A percentile compares a stretch with the other conserved stretches of the same genome.
phyloP scores from a whole-genome alignment of 2,888 invertebrate species.

The Brenthis hecate region DNA sequence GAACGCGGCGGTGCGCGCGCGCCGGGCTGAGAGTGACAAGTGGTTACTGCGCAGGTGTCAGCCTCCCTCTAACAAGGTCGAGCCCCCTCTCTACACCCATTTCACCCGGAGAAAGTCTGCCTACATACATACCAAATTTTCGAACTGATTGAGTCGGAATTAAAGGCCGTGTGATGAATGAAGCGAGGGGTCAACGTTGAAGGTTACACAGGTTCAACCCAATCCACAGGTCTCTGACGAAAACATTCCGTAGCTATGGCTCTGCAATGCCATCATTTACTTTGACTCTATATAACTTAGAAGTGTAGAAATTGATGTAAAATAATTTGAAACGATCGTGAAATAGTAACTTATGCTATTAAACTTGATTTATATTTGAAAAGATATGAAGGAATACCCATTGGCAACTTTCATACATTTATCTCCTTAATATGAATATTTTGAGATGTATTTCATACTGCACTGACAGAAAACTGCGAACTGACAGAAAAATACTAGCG shows the following conservation, averaged over 20 bases:
- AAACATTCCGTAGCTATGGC: constrained; percentile 20
- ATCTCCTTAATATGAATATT: too few species aligned
- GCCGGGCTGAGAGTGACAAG: constrained; percentile 72
- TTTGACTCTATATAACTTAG: constrained; percentile 4
- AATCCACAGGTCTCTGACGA: constrained; percentile 24
- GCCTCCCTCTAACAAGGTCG: constrained; percentile 81
- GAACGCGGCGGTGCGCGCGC: constrained; percentile 73
- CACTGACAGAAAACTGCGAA: too few species aligned
- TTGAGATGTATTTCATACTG: too few species aligned
- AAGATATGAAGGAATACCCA: background rate
- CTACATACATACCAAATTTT: constrained; percentile 82
- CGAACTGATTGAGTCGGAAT: constrained; percentile 73
- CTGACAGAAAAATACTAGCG: too few species aligned
- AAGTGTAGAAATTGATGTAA: background rate
- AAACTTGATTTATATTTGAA: constrained; percentile 9
- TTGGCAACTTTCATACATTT: background rate
- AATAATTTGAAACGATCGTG: constrained; percentile 7
- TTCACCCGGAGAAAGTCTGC: constrained; percentile 81
- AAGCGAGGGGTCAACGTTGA: constrained; percentile 46
- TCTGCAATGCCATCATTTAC: constrained; percentile 11
- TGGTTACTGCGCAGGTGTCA: constrained; percentile 75
- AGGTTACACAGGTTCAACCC: constrained; percentile 44
- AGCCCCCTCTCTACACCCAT: constrained; percentile 64
- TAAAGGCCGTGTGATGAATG: constrained; percentile 51
- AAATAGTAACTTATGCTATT: constrained; percentile 3